These are phyloP conservation scores for Brachionus plicatilis DNA, from an alignment of 1,140 invertebrate genomes.

Conservation along the genomic window DNA sequence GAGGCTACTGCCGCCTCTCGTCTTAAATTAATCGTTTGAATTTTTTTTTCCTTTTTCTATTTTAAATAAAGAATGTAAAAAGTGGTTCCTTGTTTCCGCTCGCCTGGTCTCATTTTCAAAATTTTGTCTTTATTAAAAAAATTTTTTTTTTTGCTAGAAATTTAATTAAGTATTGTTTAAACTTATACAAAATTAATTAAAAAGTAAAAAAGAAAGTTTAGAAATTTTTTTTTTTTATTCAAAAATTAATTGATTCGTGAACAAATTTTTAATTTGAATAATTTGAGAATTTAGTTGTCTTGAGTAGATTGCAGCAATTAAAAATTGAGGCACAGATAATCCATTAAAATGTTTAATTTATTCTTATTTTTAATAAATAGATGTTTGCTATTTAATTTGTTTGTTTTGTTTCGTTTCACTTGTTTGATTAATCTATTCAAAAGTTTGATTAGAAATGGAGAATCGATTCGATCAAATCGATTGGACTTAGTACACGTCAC, in stretches of 20 bases:
- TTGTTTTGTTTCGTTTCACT: neutral
- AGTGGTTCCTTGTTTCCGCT: neutral
- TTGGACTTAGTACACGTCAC: neutral
- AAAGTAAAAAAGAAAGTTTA: too few relatives aligned
- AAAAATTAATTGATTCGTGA: neutral
- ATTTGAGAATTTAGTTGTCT: too few relatives aligned
- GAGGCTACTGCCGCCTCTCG: neutral
- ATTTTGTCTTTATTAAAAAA: neutral
- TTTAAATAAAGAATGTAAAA: too few relatives aligned
- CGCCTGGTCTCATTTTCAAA: neutral
- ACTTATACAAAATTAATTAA: neutral
- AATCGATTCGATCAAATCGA: neutral
- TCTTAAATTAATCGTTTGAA: neutral
- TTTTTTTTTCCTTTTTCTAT: too few relatives aligned
- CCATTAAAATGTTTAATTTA: neutral
- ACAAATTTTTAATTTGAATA: neutral
- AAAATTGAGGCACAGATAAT: neutral
- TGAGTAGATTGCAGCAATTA: neutral
- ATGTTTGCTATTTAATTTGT: neutral
- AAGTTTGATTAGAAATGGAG: neutral
- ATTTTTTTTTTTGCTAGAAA: neutral
- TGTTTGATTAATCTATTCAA: neutral
- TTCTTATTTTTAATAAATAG: neutral
- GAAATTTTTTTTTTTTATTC: too few relatives aligned
- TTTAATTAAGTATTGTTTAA: neutral